These are phyloP conservation scores for Myotis myotis DNA, from an alignment of 2,797 vertebrate species.

Conservation along the genomic window DNA sequence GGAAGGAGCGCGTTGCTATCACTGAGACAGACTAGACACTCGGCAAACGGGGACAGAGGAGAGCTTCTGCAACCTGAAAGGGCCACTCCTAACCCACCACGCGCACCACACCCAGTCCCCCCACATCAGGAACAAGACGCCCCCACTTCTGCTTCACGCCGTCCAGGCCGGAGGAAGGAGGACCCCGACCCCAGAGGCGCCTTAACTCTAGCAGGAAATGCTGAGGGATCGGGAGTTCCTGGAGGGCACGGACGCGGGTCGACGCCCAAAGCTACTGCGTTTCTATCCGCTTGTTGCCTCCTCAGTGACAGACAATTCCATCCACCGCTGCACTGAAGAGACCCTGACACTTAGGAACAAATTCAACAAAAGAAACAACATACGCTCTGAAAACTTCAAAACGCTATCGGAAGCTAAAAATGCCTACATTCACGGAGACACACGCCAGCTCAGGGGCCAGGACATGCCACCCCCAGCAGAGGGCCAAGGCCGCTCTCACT, in stretches of 20 bases:
- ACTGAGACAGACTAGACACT: no score
- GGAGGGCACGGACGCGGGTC: no score
- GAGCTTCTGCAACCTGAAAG: neutral
- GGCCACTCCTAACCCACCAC: neutral
- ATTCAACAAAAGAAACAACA: neutral
- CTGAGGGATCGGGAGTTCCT: no score
- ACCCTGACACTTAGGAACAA: neutral
- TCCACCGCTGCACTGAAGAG: neutral
- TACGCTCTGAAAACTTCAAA: neutral
- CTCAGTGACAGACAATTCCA: no score
- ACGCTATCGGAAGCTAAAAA: neutral
- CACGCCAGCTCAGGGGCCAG: fast-evolving
- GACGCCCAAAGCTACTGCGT: no score
- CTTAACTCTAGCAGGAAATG: neutral
- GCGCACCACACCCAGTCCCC: neutral
- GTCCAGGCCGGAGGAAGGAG: neutral
- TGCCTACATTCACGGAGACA: neutral
- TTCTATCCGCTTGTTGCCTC: no score
- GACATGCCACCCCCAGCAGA: neutral
- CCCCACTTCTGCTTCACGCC: fast-evolving
- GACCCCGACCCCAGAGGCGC: neutral
- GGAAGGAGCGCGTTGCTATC: no score
- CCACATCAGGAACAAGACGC: neutral
- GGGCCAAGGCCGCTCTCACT: fast-evolving
- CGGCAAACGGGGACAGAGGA: neutral